These are phyloP conservation scores for Linurgus olivaceus DNA, from an alignment of 2,797 vertebrate species.

Conservation along the genomic window DNA sequence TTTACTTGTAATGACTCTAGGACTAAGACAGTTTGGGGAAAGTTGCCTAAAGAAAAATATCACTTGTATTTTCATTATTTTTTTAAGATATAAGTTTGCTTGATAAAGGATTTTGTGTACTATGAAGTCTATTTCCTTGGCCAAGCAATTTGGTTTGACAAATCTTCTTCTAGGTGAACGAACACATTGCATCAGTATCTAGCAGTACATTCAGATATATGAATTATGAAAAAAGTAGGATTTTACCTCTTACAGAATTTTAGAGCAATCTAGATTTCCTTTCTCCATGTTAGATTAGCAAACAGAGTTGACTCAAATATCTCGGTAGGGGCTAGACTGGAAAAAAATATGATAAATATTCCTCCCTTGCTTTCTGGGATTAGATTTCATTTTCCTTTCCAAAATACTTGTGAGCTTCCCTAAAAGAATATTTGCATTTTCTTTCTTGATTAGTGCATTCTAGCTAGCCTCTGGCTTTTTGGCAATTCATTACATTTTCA, in stretches of 20 bases:
- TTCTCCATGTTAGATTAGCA: not conserved
- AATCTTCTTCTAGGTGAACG: not conserved
- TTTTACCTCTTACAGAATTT: not conserved
- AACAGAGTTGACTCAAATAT: not conserved
- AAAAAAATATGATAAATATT: not conserved
- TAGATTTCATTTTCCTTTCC: not conserved
- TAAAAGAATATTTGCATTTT: not conserved
- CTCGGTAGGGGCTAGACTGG: not conserved
- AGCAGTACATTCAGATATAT: not conserved
- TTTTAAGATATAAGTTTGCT: not conserved
- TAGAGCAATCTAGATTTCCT: not conserved
- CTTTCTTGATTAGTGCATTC: not conserved
- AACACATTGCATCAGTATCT: not conserved
- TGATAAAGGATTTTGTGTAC: not conserved
- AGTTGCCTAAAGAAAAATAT: not conserved
- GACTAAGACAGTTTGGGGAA: not conserved
- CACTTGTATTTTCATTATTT: not conserved
- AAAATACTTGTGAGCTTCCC: not conserved
- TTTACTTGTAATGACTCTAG: conserved; percentile 10
- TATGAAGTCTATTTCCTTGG: not conserved
- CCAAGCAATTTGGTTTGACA: not conserved
- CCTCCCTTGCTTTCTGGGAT: not conserved
- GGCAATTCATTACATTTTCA: not conserved
- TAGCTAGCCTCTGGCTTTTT: not conserved
- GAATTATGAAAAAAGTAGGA: not conserved